Evolutionary conservation across 2,888 invertebrate species (phyloP).

Genomic region (Hyles lineata): DNA sequence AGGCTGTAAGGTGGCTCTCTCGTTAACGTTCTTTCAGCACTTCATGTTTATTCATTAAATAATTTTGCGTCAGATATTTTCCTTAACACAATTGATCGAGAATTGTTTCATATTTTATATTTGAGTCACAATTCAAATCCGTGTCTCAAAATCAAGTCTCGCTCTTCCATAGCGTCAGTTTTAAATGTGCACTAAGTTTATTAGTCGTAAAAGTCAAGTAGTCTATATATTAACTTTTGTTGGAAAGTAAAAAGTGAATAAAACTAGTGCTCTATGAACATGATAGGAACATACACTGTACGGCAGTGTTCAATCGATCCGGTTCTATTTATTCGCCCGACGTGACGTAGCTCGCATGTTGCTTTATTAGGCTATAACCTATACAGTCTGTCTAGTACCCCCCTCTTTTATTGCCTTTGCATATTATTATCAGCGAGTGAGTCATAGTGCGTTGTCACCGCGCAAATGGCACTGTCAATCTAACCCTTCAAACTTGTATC

Average conservation of each 20-base stretch:
- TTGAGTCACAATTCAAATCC: background rate
- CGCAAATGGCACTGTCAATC: constrained; percentile 57
- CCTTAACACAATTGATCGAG: background rate
- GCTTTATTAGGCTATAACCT: constrained; percentile 34
- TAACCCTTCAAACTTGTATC: constrained; percentile 55
- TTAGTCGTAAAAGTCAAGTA: background rate
- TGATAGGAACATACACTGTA: background rate
- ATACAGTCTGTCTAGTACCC: constrained; percentile 26
- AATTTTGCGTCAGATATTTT: constrained; percentile 30
- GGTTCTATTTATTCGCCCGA: constrained; percentile 40
- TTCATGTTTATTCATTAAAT: constrained; percentile 29
- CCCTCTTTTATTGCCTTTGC: constrained; percentile 39
- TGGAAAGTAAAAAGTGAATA: background rate
- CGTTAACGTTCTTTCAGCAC: constrained; percentile 40
- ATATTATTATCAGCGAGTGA: constrained; percentile 47
- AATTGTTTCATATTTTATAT: background rate
- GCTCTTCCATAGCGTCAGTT: background rate
- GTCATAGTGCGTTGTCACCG: constrained; percentile 49
- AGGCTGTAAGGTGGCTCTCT: constrained; percentile 33
- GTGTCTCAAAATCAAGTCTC: no score
- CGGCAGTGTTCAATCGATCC: constrained; percentile 40
- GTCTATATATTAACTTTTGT: background rate
- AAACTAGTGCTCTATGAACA: background rate
- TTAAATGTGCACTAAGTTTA: background rate
- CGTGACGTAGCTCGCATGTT: constrained; percentile 35